Evolutionary conservation across 1,140 invertebrate genomes (phyloP), one percentile per base, ranked within the genome.

Genomic region (Drosophila paulistorum): DNA sequence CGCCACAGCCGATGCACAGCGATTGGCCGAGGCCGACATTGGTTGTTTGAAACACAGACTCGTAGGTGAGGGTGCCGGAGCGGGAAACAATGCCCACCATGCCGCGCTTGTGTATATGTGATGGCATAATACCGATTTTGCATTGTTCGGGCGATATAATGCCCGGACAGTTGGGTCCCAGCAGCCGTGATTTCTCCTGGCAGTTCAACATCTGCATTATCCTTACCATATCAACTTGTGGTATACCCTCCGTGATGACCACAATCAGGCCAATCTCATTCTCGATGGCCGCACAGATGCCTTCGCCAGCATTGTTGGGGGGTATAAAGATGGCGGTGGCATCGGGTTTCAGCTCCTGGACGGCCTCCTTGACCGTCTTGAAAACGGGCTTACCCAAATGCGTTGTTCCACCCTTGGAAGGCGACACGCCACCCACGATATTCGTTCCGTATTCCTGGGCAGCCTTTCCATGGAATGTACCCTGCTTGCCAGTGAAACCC

Each of bases 71-170:
- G 2, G 99, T 99, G 54, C 99, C 99, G 48, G 99, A 99, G 73
- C 99, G 95, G 10, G 98, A 99, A 1, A 99, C 99, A 77, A 99
- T 98, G 73, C 98, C 98, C 80, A 99, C 96, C 91, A 94, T 95
- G 37, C 98, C 98, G 86, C 94, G 95, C 92, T 98, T 96, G 92
- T 99, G 98, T 78, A 99, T 98, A 82, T 99, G 96, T 7, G 97
- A 98, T 13, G 99, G 99, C 99, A 99, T 99, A 79, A 99, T 99
- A 64, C 99, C 99, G 92, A 99, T 99, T 94, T 99, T 99, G 93
- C 99, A 99, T 94, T 98, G 93, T 78, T 96, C 96, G 3, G 97
- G 96, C n/a, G 96, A 97, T 91, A 99, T 99, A 82, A 99, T 98
- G 74, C 99, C 99, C 41, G 99, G 99, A 93, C 98, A 99, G 92